These are phyloP conservation scores for Polydesmus complanatus DNA, from an alignment of 2,888 invertebrate genomes.

Conservation along the genomic window DNA sequence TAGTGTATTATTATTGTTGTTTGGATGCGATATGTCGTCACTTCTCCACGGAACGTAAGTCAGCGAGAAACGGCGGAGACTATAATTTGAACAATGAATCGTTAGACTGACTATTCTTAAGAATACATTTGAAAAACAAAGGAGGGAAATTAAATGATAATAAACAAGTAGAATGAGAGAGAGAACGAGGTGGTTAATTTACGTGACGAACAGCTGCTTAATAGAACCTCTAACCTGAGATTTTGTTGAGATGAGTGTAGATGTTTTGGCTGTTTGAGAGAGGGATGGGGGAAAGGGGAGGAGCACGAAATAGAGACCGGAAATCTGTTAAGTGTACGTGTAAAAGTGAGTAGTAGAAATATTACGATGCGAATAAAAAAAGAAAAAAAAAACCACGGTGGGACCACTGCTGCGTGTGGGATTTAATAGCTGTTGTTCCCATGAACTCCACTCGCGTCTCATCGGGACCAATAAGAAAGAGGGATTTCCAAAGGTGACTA, in stretches of 20 bases:
- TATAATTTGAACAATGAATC: no score
- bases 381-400: background rate
- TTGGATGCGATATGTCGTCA: no score
- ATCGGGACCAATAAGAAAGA: background rate
- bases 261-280: background rate
- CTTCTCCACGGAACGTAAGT: no score
- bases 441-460: background rate
- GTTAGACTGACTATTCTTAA: no score
- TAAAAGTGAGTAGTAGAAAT: no score
- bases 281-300: background rate
- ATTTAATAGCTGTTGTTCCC: constrained; percentile 8
- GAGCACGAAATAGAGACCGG: background rate
- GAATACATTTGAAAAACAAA: no score
- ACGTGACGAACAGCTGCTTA: background rate
- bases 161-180: background rate
- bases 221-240: no score
- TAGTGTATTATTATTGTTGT: no score
- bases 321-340: background rate
- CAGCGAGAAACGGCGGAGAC: no score
- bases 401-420: constrained; percentile 1
- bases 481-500: background rate
- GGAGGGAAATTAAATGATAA: background rate
- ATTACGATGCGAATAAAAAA: background rate
- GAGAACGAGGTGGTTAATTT: background rate
- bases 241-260: no score